Evolutionary conservation across 2,113 vertebrate genomes (phyloP), one percentile per base, ranked within the genome.

Genomic region (Cyprinus carpio): DNA sequence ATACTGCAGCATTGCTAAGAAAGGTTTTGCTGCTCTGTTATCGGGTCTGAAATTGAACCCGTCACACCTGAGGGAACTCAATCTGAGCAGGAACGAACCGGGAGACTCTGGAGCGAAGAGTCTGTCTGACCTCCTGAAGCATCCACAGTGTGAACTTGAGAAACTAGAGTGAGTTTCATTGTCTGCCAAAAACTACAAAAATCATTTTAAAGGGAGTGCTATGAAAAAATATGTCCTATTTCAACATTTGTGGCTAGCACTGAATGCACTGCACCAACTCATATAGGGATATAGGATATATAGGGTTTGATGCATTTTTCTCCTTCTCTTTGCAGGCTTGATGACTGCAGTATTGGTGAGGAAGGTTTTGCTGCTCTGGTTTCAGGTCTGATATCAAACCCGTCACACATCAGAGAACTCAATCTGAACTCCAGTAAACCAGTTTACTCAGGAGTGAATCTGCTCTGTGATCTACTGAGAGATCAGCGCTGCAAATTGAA

Each of bases 381-480:
- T n/a, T 72, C 34, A 40, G 69, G 31, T 72, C 34, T 72, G 34
- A 72, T 20, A 40, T 72, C 69, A 40, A 72, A 72, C 34, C 69
- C 69, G 9, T n/a, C 69, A 11, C 34, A 72, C 34, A 37, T 72
- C 2, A 72, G 34, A 20, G 69, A 72, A 40, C 69, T 72, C 34
- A 72, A 40, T 72, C 34, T 72, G 69, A 72, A 72, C 69, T 40
- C 31, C 10, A 72, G 34, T 40, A 40, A 72, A 40, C 69, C 34
- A 6, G 69, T 4, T 11, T 20, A 23, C 34, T 72, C 34, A 40
- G 69, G 69, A 72, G 34, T 72, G 23, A 72, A 40, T 34, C 20
- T 23, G 6, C 69, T 72, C 34, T 72, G 20, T n/a, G 18, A 23
- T 40, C 29, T 79, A 16, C 76, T 79, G 54, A 34, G 10, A 40